Base-by-base conservation (phyloP, 30 jellyfish, hydroid and myxozoan species). In the Clytia hemisphaerica region DNA sequence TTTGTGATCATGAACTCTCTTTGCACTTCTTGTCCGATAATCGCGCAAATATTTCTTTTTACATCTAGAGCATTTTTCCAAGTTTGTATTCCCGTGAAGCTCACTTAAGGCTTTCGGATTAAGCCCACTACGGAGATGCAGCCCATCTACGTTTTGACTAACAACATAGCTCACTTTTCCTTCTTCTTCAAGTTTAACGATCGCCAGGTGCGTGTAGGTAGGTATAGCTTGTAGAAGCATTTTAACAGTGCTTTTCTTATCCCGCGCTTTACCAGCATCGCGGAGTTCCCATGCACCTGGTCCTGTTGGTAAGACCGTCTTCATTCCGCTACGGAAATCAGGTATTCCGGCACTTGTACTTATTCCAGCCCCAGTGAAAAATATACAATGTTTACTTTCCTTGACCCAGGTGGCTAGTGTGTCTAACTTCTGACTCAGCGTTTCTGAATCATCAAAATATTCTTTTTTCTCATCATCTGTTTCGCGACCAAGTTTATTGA, bases 201-300 rank as follows among this genome's bases (percentile, higher is more conserved):
- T 77, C 19, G 85, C 89, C 93, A 85, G 77, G 77, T 85, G 96
- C 16, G 88, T 72, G 0, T 67, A 45, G 2, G 96, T 77, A 4
- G 96, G 96, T 10, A 85, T 57, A 19, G 96, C 96, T 50, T 72
- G 80, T 46, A 85, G 48, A 26, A 64, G 76, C 10, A 31, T 31
- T 51, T 14, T 24, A 12, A 38, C 7, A 22, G 25, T 57, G 60
- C 9, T 46, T 21, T 25, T 67, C 37, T 72, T 76, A 2, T 92
- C 28, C 25, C 63, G 60, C 3, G 46, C 67, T 22, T 72, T n/a
- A 18, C 86, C 86, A 25, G 30, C 55, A 51, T 85, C 96, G 22
- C 78, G 45, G 30, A 85, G 57, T 62, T 85, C 96, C 96, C 96
- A 85, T 22, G 47, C 96, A n/a, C 96, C 96, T 4, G 96, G 96